phyloP scores from a whole-genome alignment of 2,113 vertebrate genomes.

The Hemiprocne comata region DNA sequence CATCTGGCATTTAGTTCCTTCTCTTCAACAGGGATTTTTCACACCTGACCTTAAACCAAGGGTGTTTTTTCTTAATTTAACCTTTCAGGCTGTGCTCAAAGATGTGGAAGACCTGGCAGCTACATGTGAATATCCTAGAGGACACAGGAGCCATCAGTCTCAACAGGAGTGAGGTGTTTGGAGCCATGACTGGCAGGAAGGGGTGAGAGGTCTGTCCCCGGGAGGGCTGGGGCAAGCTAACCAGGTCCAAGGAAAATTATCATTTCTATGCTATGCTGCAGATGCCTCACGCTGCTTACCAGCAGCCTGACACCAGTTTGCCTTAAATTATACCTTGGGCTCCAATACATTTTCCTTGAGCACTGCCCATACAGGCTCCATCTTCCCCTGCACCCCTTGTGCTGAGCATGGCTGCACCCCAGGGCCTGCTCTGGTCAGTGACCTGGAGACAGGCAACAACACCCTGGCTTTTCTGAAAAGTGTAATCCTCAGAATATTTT shows the following conservation, averaged over 20 bases:
- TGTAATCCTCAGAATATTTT: not conserved
- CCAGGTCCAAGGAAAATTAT: not conserved
- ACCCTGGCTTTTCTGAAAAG: not conserved
- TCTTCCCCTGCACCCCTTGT: not conserved
- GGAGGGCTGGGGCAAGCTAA: not conserved
- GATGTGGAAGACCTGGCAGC: not conserved
- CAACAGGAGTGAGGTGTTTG: fast-evolving
- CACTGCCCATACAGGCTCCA: fast-evolving
- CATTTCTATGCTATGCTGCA: not conserved
- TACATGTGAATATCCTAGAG: fast-evolving
- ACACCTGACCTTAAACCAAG: not conserved
- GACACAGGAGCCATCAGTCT: not conserved
- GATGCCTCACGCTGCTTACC: fast-evolving
- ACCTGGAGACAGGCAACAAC: not conserved
- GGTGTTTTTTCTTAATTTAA: not conserved
- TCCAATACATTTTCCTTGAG: fast-evolving
- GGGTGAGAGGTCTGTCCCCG: fast-evolving
- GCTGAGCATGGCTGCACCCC: fast-evolving
- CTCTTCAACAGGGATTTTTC: not conserved
- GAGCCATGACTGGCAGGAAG: fast-evolving
- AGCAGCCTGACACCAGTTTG: not conserved
- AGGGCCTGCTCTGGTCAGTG: not conserved
- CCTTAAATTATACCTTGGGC: fast-evolving
- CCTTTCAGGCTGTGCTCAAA: not conserved
- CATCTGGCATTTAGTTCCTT: not conserved